These are phyloP conservation scores for Lagodon rhomboides DNA, from an alignment of 2,797 vertebrate genomes.

Conservation along the genomic window DNA sequence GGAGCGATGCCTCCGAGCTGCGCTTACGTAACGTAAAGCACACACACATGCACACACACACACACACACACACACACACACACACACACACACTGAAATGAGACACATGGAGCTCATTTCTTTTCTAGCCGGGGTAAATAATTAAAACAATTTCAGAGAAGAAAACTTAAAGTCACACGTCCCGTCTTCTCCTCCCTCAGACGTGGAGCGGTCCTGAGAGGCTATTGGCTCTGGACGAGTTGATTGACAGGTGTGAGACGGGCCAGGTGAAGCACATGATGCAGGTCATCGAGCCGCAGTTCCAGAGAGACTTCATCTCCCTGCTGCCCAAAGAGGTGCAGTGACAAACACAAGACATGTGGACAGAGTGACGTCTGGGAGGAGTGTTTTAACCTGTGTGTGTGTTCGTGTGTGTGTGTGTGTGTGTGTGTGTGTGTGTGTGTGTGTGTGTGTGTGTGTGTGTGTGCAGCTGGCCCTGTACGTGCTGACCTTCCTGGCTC, in stretches of 20 bases:
- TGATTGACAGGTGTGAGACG: conserved; percentile 95
- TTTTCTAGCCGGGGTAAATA: not conserved
- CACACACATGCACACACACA: conserved; percentile 7
- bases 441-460: conserved; percentile 10
- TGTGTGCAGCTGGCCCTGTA: conserved; percentile 90
- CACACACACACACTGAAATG: conserved; percentile 2
- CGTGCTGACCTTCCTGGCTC: conserved; percentile 95
- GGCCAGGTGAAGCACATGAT: conserved; percentile 97
- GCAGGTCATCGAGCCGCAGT: conserved; percentile 97
- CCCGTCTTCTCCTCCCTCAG: conserved; percentile 65
- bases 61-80: conserved; percentile 18
- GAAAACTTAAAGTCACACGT: not conserved
- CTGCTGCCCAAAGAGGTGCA: conserved; percentile 96
- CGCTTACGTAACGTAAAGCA: conserved; percentile 43
- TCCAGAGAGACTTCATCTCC: conserved; percentile 97
- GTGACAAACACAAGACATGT: too few species aligned
- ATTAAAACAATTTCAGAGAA: conserved; percentile 16
- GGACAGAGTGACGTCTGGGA: not conserved
- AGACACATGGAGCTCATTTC: not conserved
- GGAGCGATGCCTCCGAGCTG: conserved; percentile 47
- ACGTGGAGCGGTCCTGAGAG: conserved; percentile 95
- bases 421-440: conserved; percentile 17
- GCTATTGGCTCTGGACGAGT: conserved; percentile 93
- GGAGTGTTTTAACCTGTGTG: conserved; percentile 11
- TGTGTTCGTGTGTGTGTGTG: conserved; percentile 12